Evolutionary conservation across 2,888 invertebrate species (phyloP).

Genomic region (Troides helena): DNA sequence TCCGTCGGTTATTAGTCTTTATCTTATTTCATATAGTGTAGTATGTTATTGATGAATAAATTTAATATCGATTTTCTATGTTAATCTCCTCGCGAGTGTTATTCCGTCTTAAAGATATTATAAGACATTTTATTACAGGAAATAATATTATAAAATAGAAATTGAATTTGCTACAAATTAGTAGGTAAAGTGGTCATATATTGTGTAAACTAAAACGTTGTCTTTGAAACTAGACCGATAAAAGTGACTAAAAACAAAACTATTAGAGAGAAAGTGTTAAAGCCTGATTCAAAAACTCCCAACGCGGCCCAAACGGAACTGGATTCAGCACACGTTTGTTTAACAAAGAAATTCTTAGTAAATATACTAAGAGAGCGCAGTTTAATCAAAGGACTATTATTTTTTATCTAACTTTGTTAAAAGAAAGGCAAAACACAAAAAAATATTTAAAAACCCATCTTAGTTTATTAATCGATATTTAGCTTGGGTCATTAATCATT

Average conservation of each 20-base stretch:
- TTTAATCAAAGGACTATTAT: neutral
- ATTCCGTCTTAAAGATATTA: no score
- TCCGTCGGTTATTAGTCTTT: no score
- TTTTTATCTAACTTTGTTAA: no score
- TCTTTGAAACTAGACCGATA: neutral
- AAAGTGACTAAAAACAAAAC: conserved; percentile 7
- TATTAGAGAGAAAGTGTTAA: conserved; percentile 21
- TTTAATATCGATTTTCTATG: no score
- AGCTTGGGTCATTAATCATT: no score
- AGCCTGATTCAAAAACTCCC: conserved; percentile 4
- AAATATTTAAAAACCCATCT: no score
- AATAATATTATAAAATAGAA: neutral
- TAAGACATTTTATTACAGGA: neutral
- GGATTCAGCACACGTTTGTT: conserved; percentile 5
- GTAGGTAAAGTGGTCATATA: neutral
- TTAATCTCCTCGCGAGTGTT: no score
- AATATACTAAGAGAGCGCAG: neutral
- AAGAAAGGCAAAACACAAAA: no score
- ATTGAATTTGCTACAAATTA: neutral
- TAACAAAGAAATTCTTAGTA: conserved; percentile 1
- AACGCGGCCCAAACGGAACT: conserved; percentile 13
- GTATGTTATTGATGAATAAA: no score
- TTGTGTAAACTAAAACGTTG: neutral
- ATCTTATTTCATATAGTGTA: no score
- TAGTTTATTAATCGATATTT: no score